These are phyloP conservation scores for Thamnophis elegans DNA, from an alignment of 2,797 vertebrate genomes.

Conservation along the genomic window DNA sequence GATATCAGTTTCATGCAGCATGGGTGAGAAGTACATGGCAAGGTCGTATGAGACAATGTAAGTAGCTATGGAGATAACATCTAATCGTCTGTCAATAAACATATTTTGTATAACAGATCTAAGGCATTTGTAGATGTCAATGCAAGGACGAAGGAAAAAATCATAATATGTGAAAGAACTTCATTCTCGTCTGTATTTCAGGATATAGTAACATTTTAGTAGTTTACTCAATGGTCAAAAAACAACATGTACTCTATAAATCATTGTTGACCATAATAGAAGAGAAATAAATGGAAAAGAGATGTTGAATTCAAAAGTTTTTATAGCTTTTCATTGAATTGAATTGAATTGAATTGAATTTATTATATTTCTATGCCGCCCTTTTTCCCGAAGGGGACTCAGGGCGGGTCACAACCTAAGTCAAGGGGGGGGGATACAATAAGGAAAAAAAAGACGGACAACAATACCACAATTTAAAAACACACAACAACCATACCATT, in stretches of 20 bases:
- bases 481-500: no score
- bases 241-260: not conserved
- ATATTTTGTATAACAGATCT: not conserved
- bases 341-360: no score
- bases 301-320: not conserved
- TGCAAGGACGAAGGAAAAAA: not conserved
- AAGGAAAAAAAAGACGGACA: no score
- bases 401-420: no score
- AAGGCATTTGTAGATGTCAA: not conserved
- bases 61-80: conserved; percentile 4
- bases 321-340: not conserved
- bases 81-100: not conserved
- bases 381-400: no score
- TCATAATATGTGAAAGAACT: not conserved
- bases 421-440: no score
- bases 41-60: conserved; percentile 1
- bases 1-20: conserved; percentile 4
- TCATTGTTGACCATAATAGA: not conserved
- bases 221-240: not conserved
- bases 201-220: not conserved
- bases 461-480: no score
- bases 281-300: not conserved
- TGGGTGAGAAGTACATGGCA: not conserved
- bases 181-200: not conserved
- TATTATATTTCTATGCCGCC: no score